Evolutionary conservation across 1,140 invertebrate genomes (phyloP).

Genomic region (Nymphalis io): DNA sequence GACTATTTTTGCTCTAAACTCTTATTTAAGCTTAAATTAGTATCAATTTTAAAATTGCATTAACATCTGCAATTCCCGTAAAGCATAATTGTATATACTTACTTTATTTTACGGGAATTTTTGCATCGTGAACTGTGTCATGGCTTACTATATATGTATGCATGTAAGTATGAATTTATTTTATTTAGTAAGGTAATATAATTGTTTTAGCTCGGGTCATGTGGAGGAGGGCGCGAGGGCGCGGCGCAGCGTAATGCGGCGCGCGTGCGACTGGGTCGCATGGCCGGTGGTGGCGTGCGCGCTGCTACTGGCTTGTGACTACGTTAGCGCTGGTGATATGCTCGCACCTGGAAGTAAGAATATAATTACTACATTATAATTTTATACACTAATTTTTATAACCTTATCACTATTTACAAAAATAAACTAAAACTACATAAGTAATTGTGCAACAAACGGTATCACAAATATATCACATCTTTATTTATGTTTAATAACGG

Average conservation of each 20-base stretch:
- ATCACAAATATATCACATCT: too few relatives aligned
- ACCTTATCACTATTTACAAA: neutral
- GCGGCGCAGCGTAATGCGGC: slow-evolving; percentile 63
- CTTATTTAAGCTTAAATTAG: too few relatives aligned
- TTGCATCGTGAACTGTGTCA: too few relatives aligned
- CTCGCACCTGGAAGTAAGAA: slow-evolving; percentile 57
- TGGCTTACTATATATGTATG: too few relatives aligned
- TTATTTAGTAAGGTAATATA: neutral
- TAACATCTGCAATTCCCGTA: too few relatives aligned
- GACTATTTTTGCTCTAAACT: too few relatives aligned
- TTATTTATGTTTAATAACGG: neutral
- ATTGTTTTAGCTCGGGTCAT: slow-evolving; percentile 50
- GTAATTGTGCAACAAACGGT: neutral
- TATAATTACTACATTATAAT: neutral
- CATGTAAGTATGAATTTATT: too few relatives aligned
- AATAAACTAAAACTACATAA: neutral
- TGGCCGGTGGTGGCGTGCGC: slow-evolving; percentile 57
- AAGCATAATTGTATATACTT: too few relatives aligned
- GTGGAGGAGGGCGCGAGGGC: slow-evolving; percentile 43
- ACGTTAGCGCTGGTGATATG: slow-evolving; percentile 45
- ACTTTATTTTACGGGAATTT: too few relatives aligned
- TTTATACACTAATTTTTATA: neutral
- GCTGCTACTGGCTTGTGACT: slow-evolving; percentile 61
- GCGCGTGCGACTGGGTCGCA: slow-evolving; percentile 52
- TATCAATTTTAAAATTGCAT: too few relatives aligned